Conservation (phyloP, 2,113 vertebrate species). For the Anthoscopus minutus region DNA sequence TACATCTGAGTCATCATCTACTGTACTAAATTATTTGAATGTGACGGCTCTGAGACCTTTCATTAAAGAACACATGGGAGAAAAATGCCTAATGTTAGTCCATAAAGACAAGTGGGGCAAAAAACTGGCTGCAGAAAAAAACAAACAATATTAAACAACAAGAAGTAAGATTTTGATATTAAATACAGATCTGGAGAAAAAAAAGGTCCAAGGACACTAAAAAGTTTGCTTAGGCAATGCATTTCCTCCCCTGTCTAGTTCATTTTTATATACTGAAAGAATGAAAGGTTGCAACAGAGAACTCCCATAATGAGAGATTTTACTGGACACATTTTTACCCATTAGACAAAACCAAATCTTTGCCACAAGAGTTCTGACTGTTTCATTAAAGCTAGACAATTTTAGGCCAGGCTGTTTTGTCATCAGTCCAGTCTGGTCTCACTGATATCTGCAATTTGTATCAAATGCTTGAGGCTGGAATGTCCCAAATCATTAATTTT, state of each 20-base stretch:
- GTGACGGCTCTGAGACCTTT: background rate
- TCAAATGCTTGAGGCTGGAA: background rate
- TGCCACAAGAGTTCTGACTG: background rate
- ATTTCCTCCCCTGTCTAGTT: background rate
- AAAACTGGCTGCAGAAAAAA: background rate
- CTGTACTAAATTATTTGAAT: constrained; percentile 11
- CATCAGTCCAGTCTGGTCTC: background rate
- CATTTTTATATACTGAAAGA: background rate
- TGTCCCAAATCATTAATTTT: background rate
- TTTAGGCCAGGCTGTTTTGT: background rate
- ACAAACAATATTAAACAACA: background rate
- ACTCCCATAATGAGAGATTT: background rate
- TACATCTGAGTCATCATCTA: constrained; percentile 19
- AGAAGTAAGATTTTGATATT: background rate
- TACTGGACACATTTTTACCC: background rate
- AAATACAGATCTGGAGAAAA: background rate
- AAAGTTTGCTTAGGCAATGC: background rate
- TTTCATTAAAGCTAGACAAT: background rate
- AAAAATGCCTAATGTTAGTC: background rate
- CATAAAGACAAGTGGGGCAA: background rate
- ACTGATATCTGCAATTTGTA: background rate
- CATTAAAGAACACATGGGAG: background rate
- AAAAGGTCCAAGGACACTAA: background rate
- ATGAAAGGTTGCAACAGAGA: background rate
- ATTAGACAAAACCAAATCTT: background rate